Percentiles rank a stretch among this genome's conserved stretches.
phyloP scores from a whole-genome alignment of 2,113 vertebrate species.

The Pedetes capensis region DNA sequence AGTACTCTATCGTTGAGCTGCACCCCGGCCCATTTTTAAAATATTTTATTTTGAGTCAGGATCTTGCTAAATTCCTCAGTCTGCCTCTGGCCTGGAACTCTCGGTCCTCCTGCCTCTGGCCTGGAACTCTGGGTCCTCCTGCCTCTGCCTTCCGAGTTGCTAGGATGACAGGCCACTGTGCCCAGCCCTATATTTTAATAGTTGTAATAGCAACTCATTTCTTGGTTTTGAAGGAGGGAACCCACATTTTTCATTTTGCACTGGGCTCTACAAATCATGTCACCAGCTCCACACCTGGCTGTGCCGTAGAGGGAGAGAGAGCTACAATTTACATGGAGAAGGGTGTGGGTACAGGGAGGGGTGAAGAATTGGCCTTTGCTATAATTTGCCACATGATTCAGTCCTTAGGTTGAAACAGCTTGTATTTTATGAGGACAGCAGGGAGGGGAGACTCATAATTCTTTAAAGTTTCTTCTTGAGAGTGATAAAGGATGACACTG shows the following conservation, averaged over 20 bases:
- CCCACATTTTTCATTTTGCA: constrained; percentile 1
- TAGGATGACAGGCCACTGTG: too few species aligned
- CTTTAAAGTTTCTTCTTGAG: constrained; percentile 33
- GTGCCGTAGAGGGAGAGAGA: neutral
- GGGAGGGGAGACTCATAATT: neutral
- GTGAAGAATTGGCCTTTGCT: neutral
- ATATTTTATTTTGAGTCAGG: too few species aligned
- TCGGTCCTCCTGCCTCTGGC: too few species aligned
- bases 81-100: too few species aligned
- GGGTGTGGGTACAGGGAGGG: neutral
- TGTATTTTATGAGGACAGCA: neutral
- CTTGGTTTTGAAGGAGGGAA: neutral
- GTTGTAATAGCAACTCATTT: neutral
- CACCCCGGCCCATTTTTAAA: too few species aligned
- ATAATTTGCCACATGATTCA: neutral
- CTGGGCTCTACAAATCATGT: neutral
- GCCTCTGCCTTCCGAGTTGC: too few species aligned
- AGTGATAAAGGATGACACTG: constrained; percentile 19
- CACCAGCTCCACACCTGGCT: neutral
- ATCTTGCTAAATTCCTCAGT: too few species aligned
- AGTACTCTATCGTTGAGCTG: too few species aligned
- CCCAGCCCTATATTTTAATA: neutral
- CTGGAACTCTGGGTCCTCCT: too few species aligned
- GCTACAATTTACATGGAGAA: neutral
- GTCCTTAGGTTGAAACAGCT: neutral